Base-by-base conservation (phyloP, 2,113 vertebrate genomes). In the Percopsis transmontana region DNA sequence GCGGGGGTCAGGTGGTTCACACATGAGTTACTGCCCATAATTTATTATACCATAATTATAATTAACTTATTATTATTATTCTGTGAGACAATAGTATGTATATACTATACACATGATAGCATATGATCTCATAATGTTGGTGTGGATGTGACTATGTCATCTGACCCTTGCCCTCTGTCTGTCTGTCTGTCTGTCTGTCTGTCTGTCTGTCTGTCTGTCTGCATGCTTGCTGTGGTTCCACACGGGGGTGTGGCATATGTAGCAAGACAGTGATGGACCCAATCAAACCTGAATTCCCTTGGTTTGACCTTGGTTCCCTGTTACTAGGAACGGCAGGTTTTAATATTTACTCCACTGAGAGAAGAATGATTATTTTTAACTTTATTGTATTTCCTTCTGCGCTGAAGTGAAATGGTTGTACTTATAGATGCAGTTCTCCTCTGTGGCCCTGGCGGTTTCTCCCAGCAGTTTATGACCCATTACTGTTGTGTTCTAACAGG, bases 161-260 rank as follows among this genome's bases (percentile, higher is more conserved):
- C n/a, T n/a, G n/a, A n/a, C n/a, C n/a, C n/a, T n/a, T n/a, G n/a
- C n/a, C n/a, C n/a, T n/a, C n/a, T n/a, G n/a, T n/a, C n/a, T n/a
- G n/a, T 33, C 27, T 33, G 66, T 80, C 63, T 58, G 27, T 72
- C 45, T 58, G 62, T 68, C 74, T 76, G 41, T 52, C 42, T n/a
- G 39, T 50, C 18, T 77, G 39, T 76, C 64, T 68, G 10, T 63
- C 59, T 63, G 66, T 39, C 12, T 76, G 70, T 88, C 82, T 83
- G 88, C 87, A 89, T 88, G 90, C 82, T 83, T 87, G 79, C 81
- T 85, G 68, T 80, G 65, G n/a, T n/a, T 88, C 56, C 62, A 68
- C 59, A 45, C 38, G 56, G 67, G 73, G 51, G 45, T 63, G 47
- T 48, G 54, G 24, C 68, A 56, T 61, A 54, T 41, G 58, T 72